Base-by-base conservation (phyloP, 2,113 vertebrate species). In the Struthidea cinerea region DNA sequence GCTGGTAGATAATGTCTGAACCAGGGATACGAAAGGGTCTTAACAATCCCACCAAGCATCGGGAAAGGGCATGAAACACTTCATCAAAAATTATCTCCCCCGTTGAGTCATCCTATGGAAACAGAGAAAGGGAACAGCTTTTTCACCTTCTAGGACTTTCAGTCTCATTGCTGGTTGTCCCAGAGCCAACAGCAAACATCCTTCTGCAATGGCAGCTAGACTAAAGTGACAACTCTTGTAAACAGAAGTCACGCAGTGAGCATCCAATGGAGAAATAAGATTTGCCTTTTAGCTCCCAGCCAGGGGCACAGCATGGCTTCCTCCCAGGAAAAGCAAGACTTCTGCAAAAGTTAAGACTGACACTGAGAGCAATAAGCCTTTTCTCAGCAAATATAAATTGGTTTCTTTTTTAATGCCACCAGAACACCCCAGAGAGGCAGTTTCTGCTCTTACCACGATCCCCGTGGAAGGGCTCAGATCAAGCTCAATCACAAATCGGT, bases 81-180 rank as follows among this genome's bases (percentile, higher is more conserved):
- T 99, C 99, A 89, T 99, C 99, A 64, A 99, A 99, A 92, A 99
- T 99, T 97, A 99, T 99, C 97, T 99, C 99, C 17, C 99, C 99
- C 1, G 99, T 99, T 89, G 99, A 98, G 95, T 99, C 99, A 92
- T 99, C 99, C 99, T 99, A 96, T 35, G 91, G 71, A 89, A 96
- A 92, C 7, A 93, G 52, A 79, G 42, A 91, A 61, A 85, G 8
- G 14, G 23, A 86, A 82, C 11, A 64, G 18, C 37, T 71, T 52
- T 68, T 60, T 30, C 7, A 75, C 27, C 22, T 52, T 56, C 33
- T n/a, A n/a, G 9, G 52, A 74, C 57, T 23, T 79, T 44, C 41
- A 37, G 0, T 46, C 16, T 81, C 39, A 37, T 4, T 57, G 33
- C 21, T 44, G 16, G 12, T 16, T 73, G n/a, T 33, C 44, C 35